Percentiles rank a stretch among this genome's conserved stretches.
Evolutionary conservation across 2,888 invertebrate species (phyloP).

Genomic region (Meganola albula): DNA sequence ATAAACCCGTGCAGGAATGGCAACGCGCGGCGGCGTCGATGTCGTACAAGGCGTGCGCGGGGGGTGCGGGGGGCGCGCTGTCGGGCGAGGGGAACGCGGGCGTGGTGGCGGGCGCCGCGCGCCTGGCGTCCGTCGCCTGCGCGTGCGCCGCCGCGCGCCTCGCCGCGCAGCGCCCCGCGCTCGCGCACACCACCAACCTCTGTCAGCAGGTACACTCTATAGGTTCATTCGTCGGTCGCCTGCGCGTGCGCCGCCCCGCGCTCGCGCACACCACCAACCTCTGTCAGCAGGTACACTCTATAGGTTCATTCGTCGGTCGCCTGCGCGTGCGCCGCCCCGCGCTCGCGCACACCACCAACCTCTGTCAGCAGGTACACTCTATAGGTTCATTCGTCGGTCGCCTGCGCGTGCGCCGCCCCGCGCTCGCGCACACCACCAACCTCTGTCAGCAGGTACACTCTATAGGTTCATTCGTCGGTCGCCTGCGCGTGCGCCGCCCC

Average conservation of each 20-base stretch:
- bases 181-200: constrained; percentile 50
- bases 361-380: constrained; percentile 67
- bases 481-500: constrained; percentile 54
- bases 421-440: constrained; percentile 51
- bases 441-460: constrained; percentile 65
- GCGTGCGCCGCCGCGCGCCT: constrained; percentile 68
- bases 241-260: constrained; percentile 69
- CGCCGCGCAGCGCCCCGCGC: constrained; percentile 50
- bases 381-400: too few relatives aligned
- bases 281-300: constrained; percentile 69
- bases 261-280: constrained; percentile 49
- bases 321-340: constrained; percentile 55
- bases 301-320: too few relatives aligned
- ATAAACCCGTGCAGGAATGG: constrained; percentile 53
- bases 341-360: constrained; percentile 50
- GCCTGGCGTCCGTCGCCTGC: constrained; percentile 66
- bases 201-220: constrained; percentile 71
- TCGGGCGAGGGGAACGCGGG: constrained; percentile 50
- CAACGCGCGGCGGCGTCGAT: constrained; percentile 56
- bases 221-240: constrained; percentile 62
- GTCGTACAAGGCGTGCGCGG: constrained; percentile 31
- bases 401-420: constrained; percentile 55
- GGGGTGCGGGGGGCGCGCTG: constrained; percentile 25
- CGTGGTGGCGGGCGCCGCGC: constrained; percentile 61
- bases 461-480: too few relatives aligned